Base-by-base conservation (phyloP, 35 echinoderm and acorn worm genomes). In the Patiria miniata region DNA sequence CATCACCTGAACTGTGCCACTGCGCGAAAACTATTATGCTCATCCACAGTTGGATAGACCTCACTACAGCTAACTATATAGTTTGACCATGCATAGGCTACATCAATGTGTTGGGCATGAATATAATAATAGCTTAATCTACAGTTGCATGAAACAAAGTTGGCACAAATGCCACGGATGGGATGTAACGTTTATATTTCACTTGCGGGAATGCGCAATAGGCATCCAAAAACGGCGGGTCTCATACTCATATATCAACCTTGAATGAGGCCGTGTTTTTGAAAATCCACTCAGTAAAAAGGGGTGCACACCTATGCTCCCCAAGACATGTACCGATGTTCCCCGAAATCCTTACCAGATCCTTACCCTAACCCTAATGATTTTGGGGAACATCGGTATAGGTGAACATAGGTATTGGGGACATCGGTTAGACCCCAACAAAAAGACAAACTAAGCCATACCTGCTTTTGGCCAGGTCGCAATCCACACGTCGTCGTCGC, bases 401-500 rank as follows among this genome's bases (percentile, higher is more conserved):
- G n/a, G n/a, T n/a, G n/a, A n/a, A n/a, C n/a, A n/a, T n/a, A n/a
- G n/a, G n/a, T n/a, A n/a, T n/a, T n/a, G n/a, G n/a, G n/a, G n/a
- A n/a, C n/a, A n/a, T n/a, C n/a, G n/a, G n/a, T n/a, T n/a, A n/a
- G n/a, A n/a, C n/a, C n/a, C n/a, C n/a, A n/a, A n/a, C n/a, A n/a
- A n/a, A n/a, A n/a, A n/a, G n/a, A n/a, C n/a, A n/a, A n/a, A n/a
- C n/a, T n/a, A n/a, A n/a, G n/a, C 26, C 65, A 14, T 36, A 73
- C 65, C 65, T 73, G 65, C 65, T 73, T 73, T 73, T 26, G 65
- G 65, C 26, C 34, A 73, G 14, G 65, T 73, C 10, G 65, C 34
- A 30, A 73, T 34, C 65, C 65, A 73, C 34, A 73, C 65, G 34
- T 73, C 65, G 29, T 73, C 65, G 26, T 73, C 65, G 10, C 26